Evolutionary conservation across 2,113 vertebrate genomes (phyloP).

Genomic region (Xenus cinereus): DNA sequence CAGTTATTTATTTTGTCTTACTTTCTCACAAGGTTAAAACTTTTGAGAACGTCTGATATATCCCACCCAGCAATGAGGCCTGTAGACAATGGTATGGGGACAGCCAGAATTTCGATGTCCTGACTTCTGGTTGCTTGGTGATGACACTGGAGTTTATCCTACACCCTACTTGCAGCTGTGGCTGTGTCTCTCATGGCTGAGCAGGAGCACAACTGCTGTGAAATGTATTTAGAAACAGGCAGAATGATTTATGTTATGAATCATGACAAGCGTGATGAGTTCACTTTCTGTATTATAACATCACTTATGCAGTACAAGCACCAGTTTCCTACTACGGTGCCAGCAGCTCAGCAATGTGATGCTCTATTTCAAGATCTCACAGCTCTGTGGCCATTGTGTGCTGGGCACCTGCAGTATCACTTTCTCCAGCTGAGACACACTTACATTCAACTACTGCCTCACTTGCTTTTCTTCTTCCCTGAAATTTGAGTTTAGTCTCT

Average conservation of each 20-base stretch:
- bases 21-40: background rate
- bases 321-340: background rate
- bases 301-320: background rate
- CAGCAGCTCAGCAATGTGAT: background rate
- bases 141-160: background rate
- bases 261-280: constrained; percentile 38
- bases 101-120: background rate
- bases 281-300: background rate
- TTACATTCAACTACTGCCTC: background rate
- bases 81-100: background rate
- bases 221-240: constrained; percentile 19
- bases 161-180: background rate
- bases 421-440: background rate
- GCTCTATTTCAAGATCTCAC: background rate
- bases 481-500: background rate
- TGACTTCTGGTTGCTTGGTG: background rate
- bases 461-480: background rate
- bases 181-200: background rate
- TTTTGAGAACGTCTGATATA: background rate
- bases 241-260: constrained; percentile 44
- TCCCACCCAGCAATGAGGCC: background rate
- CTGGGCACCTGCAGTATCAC: background rate
- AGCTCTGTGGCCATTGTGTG: background rate
- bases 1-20: background rate
- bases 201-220: background rate